Base-by-base conservation (phyloP, 1,140 invertebrate species). In the Drosophila burlai region DNA sequence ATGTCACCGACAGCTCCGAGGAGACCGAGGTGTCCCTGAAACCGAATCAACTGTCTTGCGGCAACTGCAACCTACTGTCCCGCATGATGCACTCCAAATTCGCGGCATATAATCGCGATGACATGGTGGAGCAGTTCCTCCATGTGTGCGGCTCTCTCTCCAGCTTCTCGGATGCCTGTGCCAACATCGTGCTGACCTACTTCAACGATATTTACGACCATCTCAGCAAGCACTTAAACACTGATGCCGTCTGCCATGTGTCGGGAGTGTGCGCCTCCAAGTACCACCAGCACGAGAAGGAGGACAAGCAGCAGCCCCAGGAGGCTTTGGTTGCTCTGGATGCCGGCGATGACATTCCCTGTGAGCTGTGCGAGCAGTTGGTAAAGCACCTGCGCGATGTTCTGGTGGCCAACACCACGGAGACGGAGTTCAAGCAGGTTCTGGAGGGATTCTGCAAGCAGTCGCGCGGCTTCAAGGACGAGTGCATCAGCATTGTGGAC, bases 321-420 rank as follows among this genome's bases (percentile, higher is more conserved):
- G 93, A 92, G 63, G 92, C 94, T 43, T 58, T 95, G 64, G 93
- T 96, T 86, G 95, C 95, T 13, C 55, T 91, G 9, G 82, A 81
- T 10, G 71, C 76, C 9, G 52, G 75, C 45, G 96, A 97, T 85
- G 96, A 97, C 92, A 92, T 97, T 40, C 95, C 97, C 18, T 98
- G 97, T 91, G 96, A 98, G 74, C 94, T 98, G 49, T 98, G 97
- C 91, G 95, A 97, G 85, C 96, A 97, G 92, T 90, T 98, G 26
- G 96, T 98, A 0, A 93, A 93, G 40, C 97, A 98, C 93, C 93
- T 98, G 65, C 95, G 95, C 67, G 96, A 98, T 92, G 94, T 97
- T 24, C 92, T 98, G 0, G 94, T 97, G 34, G 95, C 97, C n/a
- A 98, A 98, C 84, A 97, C 97, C 2, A 97, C 97, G 0, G 96